Conservation (phyloP, 2,797 vertebrate species). For the Acanthurus tractus region DNA sequence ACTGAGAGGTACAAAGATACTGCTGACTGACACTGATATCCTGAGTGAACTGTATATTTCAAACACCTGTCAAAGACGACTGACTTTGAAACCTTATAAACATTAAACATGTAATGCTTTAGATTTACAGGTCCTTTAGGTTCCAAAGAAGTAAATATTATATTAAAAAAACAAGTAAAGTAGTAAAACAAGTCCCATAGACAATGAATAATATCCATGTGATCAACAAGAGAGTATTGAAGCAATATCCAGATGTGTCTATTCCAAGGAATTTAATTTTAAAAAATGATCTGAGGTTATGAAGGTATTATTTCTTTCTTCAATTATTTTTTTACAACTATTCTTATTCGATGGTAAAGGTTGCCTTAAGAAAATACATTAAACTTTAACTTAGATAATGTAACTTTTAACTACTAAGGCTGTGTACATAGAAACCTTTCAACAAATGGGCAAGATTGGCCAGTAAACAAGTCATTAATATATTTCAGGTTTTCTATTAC, state of each 20-base stretch:
- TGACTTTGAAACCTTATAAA: constrained; percentile 32
- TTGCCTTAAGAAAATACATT: no score
- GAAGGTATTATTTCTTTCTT: no score
- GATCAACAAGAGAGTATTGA: not conserved
- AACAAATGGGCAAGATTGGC: not conserved
- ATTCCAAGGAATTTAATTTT: not conserved
- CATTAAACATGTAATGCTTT: constrained; percentile 10
- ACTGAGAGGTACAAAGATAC: constrained; percentile 43
- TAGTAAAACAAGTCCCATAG: not conserved
- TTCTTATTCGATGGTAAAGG: no score
- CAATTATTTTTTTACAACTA: no score
- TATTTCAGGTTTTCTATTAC: not conserved
- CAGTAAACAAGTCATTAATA: not conserved
- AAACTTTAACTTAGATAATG: no score
- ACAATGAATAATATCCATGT: not conserved
- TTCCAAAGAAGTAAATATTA: constrained; percentile 5
- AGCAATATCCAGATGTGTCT: not conserved
- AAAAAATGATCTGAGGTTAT: not conserved
- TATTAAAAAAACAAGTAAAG: no score
- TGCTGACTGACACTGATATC: constrained; percentile 51
- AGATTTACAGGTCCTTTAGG: constrained; percentile 8
- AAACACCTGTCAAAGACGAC: constrained; percentile 11
- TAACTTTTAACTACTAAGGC: not conserved
- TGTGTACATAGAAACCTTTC: not conserved
- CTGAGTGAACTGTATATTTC: constrained; percentile 31